These are phyloP conservation scores for Propithecus perrieri DNA, from an alignment of 2,797 vertebrate species.

Conservation along the genomic window DNA sequence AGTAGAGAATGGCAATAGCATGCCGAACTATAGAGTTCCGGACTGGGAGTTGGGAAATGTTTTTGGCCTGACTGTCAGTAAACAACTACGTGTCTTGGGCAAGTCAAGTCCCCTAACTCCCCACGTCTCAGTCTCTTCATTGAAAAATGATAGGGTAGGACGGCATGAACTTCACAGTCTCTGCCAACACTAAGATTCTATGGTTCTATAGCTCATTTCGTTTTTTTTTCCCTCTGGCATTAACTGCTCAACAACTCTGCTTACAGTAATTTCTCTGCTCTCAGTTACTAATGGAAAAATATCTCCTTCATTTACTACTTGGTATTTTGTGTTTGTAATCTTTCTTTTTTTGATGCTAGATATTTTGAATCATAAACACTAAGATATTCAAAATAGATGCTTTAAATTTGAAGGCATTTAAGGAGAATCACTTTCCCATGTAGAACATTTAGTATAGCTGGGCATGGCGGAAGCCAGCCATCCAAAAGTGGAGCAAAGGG, in stretches of 20 bases:
- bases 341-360: conserved; percentile 40
- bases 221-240: conserved; percentile 20
- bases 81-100: conserved; percentile 78
- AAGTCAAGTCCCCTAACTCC: conserved; percentile 76
- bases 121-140: conserved; percentile 74
- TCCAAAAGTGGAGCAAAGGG: conserved; percentile 79
- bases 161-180: conserved; percentile 48
- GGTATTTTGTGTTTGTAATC: conserved; percentile 38
- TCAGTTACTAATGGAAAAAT: conserved; percentile 60
- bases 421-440: conserved; percentile 78
- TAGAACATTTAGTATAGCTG: conserved; percentile 80
- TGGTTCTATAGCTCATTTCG: conserved; percentile 74
- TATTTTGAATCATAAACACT: conserved; percentile 68
- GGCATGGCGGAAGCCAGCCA: conserved; percentile 75
- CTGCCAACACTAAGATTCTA: conserved; percentile 74
- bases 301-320: conserved; percentile 50
- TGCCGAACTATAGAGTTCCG: conserved; percentile 57
- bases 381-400: conserved; percentile 64
- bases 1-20: conserved; percentile 55
- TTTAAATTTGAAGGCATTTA: conserved; percentile 77
- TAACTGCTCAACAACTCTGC: conserved; percentile 59
- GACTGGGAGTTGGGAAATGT: conserved; percentile 76
- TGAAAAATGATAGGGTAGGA: conserved; percentile 79
- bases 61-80: conserved; percentile 77
- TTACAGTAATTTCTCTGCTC: conserved; percentile 55